A percentile compares a stretch with the other conserved stretches of the same genome.
phyloP scores from a whole-genome alignment of 2,797 vertebrate genomes.

The Centropyge bicolor region DNA sequence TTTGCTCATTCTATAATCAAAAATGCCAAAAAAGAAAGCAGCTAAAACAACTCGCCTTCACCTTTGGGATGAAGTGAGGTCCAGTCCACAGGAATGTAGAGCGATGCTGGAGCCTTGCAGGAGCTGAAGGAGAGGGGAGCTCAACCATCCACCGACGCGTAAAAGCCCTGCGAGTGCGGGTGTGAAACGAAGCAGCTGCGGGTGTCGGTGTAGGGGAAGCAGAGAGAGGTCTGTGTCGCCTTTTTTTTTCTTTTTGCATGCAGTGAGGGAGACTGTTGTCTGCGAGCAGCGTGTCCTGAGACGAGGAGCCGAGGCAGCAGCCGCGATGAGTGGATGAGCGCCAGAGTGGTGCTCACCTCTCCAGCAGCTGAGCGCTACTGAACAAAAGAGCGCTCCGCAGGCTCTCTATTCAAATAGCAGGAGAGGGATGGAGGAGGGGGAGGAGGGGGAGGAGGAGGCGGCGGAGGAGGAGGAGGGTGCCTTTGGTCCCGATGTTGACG shows the following conservation, averaged over 20 bases:
- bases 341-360: slow-evolving; percentile 79
- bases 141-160: slow-evolving; percentile 69
- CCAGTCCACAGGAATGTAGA: slow-evolving; percentile 81
- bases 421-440: slow-evolving; percentile 28
- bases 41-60: slow-evolving; percentile 59
- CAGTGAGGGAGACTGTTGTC: background rate
- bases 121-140: slow-evolving; percentile 44
- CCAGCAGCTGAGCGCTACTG: slow-evolving; percentile 85
- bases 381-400: slow-evolving; percentile 84
- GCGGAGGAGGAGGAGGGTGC: background rate
- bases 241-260: background rate
- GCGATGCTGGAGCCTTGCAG: slow-evolving; percentile 71
- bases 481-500: slow-evolving; percentile 25
- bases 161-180: slow-evolving; percentile 45
- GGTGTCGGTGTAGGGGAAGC: background rate
- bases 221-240: background rate
- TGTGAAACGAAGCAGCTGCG: background rate
- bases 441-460: background rate
- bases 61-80: slow-evolving; percentile 69
- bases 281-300: slow-evolving; percentile 27
- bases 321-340: slow-evolving; percentile 65
- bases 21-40: background rate
- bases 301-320: slow-evolving; percentile 45
- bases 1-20: background rate
- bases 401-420: slow-evolving; percentile 78